A percentile compares a stretch with the other conserved stretches of the same genome.
phyloP scores from a whole-genome alignment of 2,797 vertebrate species.

The Hybognathus amarus region DNA sequence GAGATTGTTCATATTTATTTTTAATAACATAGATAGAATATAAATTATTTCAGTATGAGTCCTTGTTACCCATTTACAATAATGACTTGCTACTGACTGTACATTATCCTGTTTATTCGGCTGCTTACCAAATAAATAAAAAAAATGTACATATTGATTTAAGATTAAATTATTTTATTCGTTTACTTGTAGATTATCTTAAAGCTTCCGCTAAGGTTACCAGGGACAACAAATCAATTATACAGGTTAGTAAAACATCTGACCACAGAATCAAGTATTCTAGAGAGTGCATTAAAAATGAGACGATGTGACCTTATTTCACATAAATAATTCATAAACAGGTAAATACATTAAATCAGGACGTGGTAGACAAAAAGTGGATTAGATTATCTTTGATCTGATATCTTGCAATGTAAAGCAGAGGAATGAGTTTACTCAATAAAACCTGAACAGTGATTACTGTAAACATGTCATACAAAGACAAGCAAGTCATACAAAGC shows the following conservation, averaged over 20 bases:
- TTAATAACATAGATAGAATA: background rate
- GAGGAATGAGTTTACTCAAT: slow-evolving; percentile 10
- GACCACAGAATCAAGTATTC: background rate
- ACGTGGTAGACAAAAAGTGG: background rate
- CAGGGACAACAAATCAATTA: slow-evolving; percentile 19
- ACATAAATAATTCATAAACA: slow-evolving; percentile 37
- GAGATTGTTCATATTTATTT: background rate
- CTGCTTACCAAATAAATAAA: slow-evolving; percentile 7
- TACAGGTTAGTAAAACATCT: slow-evolving; percentile 5
- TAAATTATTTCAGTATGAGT: background rate
- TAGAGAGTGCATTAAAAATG: slow-evolving; percentile 7
- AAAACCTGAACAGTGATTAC: slow-evolving; percentile 25
- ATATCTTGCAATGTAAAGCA: slow-evolving; percentile 12
- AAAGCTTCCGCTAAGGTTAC: background rate
- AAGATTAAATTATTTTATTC: background rate
- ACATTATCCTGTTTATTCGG: background rate
- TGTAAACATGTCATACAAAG: slow-evolving; percentile 32
- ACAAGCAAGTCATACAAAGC: background rate
- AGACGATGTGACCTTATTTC: background rate
- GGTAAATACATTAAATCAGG: slow-evolving; percentile 8
- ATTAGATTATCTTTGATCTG: slow-evolving; percentile 8
- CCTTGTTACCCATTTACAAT: background rate
- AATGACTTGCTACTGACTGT: background rate
- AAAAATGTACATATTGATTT: slow-evolving; percentile 1
- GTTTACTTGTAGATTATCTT: slow-evolving; percentile 9